Conservation (phyloP, 2,113 vertebrate species). For the Oreochromis aureus region DNA sequence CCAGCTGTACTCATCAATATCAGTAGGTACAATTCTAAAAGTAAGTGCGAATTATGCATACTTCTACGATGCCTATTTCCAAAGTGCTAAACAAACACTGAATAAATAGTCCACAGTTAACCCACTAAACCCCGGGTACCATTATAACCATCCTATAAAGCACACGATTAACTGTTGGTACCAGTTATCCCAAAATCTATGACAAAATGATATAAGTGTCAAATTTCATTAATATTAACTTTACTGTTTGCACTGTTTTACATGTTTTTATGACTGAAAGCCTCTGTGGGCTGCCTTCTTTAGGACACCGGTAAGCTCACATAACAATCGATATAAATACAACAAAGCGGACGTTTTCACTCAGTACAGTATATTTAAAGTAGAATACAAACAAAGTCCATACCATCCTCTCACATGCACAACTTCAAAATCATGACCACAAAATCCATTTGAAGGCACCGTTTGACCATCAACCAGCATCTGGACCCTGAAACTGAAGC, state of each 20-base stretch:
- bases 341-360: not conserved
- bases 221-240: not conserved
- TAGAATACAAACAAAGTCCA: not conserved
- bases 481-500: not conserved
- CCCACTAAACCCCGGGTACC: not conserved
- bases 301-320: not conserved
- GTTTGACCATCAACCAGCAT: not conserved
- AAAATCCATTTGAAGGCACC: accelerated
- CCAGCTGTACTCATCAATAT: not conserved
- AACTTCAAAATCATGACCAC: not conserved
- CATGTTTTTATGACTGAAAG: not conserved
- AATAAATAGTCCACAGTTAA: not conserved
- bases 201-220: not conserved
- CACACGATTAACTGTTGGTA: not conserved
- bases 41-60: not conserved
- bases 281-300: not conserved
- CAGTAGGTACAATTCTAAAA: not conserved
- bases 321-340: not conserved
- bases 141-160: not conserved
- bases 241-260: not conserved
- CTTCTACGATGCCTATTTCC: not conserved
- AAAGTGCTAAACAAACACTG: not conserved
- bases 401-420: too few species aligned
- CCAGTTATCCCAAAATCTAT: not conserved
- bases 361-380: not conserved